Evolutionary conservation across 2,888 invertebrate species (phyloP).

Genomic region (Trissoscelio sp.): DNA sequence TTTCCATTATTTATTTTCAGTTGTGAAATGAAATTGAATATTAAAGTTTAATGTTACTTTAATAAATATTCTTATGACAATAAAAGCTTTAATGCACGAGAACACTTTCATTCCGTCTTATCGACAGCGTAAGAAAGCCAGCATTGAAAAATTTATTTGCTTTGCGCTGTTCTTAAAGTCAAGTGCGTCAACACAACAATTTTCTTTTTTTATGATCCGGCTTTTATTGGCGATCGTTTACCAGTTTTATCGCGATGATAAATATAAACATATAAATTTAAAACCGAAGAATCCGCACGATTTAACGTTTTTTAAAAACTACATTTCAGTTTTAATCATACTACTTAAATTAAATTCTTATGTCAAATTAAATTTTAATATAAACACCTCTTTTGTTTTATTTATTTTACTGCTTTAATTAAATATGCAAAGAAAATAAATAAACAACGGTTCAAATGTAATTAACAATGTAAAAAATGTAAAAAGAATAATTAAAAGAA

Average conservation of each 20-base stretch:
- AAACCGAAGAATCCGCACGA: not conserved
- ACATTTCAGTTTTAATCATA: too few species aligned
- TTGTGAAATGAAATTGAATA: conserved; percentile 2
- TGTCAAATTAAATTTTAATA: too few species aligned
- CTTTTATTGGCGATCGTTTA: conserved; percentile 20
- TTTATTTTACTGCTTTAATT: too few species aligned
- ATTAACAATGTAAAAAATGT: too few species aligned
- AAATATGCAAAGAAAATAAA: too few species aligned
- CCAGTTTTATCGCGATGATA: conserved; percentile 23
- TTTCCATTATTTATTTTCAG: too few species aligned
- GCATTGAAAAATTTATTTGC: conserved; percentile 33
- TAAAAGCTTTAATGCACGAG: conserved; percentile 13
- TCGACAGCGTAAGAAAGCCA: not conserved
- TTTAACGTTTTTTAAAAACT: too few species aligned
- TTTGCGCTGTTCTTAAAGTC: conserved; percentile 19
- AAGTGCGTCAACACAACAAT: conserved; percentile 17
- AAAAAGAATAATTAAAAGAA: too few species aligned
- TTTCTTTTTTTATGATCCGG: conserved; percentile 16
- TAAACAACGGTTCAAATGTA: too few species aligned
- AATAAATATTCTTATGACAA: conserved; percentile 11
- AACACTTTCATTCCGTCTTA: conserved; percentile 20
- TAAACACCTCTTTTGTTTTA: too few species aligned
- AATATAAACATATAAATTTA: conserved; percentile 26
- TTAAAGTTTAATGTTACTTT: conserved; percentile 1
- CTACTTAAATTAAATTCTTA: too few species aligned